Evolutionary conservation across 2,797 vertebrate genomes (phyloP).

Genomic region (Nasua narica): DNA sequence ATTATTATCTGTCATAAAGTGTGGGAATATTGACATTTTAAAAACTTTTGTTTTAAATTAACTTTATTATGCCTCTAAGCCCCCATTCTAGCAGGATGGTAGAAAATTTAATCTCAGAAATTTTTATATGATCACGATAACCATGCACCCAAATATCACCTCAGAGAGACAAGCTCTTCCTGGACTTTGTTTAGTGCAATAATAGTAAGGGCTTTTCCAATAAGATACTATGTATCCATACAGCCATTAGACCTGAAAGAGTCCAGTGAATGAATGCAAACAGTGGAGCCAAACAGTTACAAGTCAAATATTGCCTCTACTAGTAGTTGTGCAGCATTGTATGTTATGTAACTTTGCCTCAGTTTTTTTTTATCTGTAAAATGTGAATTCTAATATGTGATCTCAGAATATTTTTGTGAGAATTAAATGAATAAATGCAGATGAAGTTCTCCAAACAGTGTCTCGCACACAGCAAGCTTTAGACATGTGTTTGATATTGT

Average conservation of each 20-base stretch:
- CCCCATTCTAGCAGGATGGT: neutral
- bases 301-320: neutral
- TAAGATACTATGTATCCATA: neutral
- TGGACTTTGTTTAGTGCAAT: neutral
- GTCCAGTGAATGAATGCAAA: neutral
- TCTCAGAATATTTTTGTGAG: neutral
- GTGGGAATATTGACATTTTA: slow-evolving; percentile 6
- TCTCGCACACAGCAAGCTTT: neutral
- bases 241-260: neutral
- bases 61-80: neutral
- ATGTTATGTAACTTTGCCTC: neutral
- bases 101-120: slow-evolving; percentile 5
- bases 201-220: neutral
- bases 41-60: neutral
- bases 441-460: neutral
- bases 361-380: neutral
- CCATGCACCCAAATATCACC: neutral
- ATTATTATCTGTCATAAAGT: neutral
- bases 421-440: neutral
- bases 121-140: neutral
- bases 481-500: neutral
- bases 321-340: neutral
- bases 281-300: neutral
- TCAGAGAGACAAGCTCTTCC: neutral
- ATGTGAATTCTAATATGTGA: neutral